A percentile compares a stretch with the other conserved stretches of the same genome.
phyloP scores from a whole-genome alignment of 2,888 invertebrate genomes.

The Amphipyra berbera region DNA sequence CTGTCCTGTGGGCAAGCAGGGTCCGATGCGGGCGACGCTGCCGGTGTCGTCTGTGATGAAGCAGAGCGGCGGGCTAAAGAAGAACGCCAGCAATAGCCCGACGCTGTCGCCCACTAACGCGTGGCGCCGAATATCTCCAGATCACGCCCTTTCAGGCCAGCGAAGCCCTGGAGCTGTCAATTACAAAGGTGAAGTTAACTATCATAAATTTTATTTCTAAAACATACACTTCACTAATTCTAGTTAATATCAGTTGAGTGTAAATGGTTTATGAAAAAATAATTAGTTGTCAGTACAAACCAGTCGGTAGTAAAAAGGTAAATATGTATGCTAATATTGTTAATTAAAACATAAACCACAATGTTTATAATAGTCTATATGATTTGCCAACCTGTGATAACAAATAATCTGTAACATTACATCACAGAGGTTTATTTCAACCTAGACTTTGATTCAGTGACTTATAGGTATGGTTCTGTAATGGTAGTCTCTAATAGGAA shows the following conservation, averaged over 20 bases:
- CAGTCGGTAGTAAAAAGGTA: conserved; percentile 1
- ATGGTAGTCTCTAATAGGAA: background rate
- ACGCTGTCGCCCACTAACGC: conserved; percentile 91
- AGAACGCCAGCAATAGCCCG: conserved; percentile 91
- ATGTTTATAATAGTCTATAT: background rate
- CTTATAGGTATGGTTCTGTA: background rate
- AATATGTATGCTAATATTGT: background rate
- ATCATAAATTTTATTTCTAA: background rate
- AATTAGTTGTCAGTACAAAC: background rate
- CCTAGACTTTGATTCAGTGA: conserved; percentile 1
- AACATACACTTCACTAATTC: background rate
- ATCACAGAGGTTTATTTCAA: conserved; percentile 2
- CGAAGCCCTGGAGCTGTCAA: conserved; percentile 93
- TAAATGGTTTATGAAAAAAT: background rate
- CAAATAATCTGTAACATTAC: conserved; percentile 2
- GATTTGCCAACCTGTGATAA: conserved; percentile 3
- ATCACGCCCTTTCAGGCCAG: conserved; percentile 92
- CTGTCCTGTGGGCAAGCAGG: conserved; percentile 90
- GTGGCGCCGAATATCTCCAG: conserved; percentile 93
- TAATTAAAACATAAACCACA: conserved; percentile 4
- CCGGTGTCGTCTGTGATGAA: conserved; percentile 93
- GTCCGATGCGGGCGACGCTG: conserved; percentile 94
- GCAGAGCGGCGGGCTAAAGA: conserved; percentile 90
- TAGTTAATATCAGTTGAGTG: background rate
- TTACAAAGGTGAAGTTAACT: conserved; percentile 90